These are phyloP conservation scores for Oncorhynchus tshawytscha DNA, from an alignment of 2,113 vertebrate genomes.

Conservation along the genomic window DNA sequence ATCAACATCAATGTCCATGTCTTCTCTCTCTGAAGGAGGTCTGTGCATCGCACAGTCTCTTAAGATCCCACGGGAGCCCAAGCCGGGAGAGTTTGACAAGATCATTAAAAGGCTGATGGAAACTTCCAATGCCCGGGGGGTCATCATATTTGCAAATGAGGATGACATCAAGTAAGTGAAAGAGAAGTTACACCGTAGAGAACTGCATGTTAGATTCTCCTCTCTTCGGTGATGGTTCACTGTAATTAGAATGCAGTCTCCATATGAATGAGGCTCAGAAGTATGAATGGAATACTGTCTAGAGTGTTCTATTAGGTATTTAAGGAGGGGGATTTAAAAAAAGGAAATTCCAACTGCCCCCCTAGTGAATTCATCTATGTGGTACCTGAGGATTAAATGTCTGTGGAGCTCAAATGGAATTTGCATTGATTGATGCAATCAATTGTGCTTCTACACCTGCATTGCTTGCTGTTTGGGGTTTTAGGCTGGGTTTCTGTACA, in stretches of 20 bases:
- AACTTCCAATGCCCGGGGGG: constrained; percentile 86
- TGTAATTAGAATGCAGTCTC: not conserved
- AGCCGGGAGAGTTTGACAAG: constrained; percentile 88
- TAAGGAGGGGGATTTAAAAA: not conserved
- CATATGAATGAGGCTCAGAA: not conserved
- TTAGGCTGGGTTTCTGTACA: too few relatives aligned
- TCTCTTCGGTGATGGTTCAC: not conserved
- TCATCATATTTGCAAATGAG: constrained; percentile 94
- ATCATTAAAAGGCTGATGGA: constrained; percentile 88
- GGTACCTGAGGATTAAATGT: not conserved
- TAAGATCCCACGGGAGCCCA: constrained; percentile 92
- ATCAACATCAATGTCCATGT: constrained; percentile 1
- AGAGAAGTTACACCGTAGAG: not conserved
- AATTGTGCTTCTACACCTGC: too few relatives aligned
- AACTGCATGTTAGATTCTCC: not conserved
- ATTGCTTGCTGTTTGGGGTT: too few relatives aligned
- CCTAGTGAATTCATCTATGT: not conserved
- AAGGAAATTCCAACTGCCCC: not conserved
- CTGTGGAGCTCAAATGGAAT: not conserved
- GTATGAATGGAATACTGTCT: not conserved
- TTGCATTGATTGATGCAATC: not conserved
- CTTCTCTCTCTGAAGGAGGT: constrained; percentile 70
- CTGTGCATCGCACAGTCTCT: constrained; percentile 92
- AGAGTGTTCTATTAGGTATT: not conserved
- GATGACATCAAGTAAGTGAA: constrained; percentile 88